Evolutionary conservation across 2,113 vertebrate genomes (phyloP), one percentile per base, ranked within the genome.

Genomic region (Leuciscus idus): DNA sequence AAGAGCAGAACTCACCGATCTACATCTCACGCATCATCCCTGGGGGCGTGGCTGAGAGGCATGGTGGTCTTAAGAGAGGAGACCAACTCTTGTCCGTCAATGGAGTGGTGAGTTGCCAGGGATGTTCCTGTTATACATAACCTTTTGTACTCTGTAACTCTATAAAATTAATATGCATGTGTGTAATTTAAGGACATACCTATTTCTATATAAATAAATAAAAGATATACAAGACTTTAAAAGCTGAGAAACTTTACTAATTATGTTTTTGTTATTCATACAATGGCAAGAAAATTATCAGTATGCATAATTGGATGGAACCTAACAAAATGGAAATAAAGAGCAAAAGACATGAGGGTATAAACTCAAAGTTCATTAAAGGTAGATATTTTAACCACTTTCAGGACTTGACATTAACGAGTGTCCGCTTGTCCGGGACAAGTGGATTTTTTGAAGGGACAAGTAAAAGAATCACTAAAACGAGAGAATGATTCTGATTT

Each of bases 1-100:
- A 99, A 90, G 98, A 99, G 86, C 98, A 99, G 91, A 99, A 99
- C 92, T 99, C 98, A 1, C 98, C 98, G 19, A 99, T 99, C 91
- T 99, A 99, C 90, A 99, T 99, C 93, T 99, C 98, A 55, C 98
- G 98, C 91, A 99, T 99, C 93, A 99, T 99, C 92, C 98, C 98
- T 4, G 98, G 98, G 87, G 98, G 98, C 77, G 97, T 99, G 89
- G 98, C 98, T 0, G 98, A 99, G 93, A 95, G 97, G 89, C 98
- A 99, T 0, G 98, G 98, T 66, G 98, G 98, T 78, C 96, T 99
- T 33, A 99, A 99, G 91, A 94, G 98, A 88, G 98, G 98, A n/a
- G 98, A 99, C 92, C 98, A 99, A 93, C 96, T 99, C 74, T 95
- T 99, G 84, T 99, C 98, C 0, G 98, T 99, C 92, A 99, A 99